These are phyloP conservation scores for Pentalonia nigronervosa DNA, from an alignment of 1,140 invertebrate genomes.

Conservation along the genomic window DNA sequence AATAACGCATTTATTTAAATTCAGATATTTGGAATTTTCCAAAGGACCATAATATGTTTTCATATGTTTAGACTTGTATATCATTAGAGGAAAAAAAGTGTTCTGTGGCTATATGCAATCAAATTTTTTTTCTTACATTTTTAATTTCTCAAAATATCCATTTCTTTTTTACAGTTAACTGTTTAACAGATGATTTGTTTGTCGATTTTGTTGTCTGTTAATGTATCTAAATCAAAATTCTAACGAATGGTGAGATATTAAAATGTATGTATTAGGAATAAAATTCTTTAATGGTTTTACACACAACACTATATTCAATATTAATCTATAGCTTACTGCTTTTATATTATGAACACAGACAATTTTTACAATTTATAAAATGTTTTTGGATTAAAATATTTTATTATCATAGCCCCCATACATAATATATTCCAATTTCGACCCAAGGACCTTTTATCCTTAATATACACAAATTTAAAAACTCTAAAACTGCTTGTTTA, in stretches of 20 bases:
- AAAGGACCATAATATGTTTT: background rate
- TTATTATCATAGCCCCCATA: background rate
- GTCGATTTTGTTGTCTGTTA: background rate
- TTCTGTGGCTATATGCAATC: background rate
- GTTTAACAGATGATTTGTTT: background rate
- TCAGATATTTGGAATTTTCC: background rate
- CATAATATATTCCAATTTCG: too few relatives aligned
- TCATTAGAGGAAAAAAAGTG: background rate
- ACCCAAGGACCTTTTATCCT: background rate
- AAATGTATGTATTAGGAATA: background rate
- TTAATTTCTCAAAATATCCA: background rate
- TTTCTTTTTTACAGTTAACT: background rate
- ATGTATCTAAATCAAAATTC: background rate
- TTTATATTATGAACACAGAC: background rate
- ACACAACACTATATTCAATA: background rate
- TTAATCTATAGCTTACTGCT: background rate
- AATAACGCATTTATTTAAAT: background rate
- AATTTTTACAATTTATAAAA: background rate
- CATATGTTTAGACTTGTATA: background rate
- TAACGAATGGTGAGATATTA: background rate
- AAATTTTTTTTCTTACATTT: background rate
- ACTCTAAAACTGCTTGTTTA: background rate
- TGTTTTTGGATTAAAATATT: background rate
- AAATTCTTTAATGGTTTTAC: background rate
- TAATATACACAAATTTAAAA: background rate